Base-by-base conservation (phyloP, 2,888 invertebrate genomes). In the Conus canariensis region DNA sequence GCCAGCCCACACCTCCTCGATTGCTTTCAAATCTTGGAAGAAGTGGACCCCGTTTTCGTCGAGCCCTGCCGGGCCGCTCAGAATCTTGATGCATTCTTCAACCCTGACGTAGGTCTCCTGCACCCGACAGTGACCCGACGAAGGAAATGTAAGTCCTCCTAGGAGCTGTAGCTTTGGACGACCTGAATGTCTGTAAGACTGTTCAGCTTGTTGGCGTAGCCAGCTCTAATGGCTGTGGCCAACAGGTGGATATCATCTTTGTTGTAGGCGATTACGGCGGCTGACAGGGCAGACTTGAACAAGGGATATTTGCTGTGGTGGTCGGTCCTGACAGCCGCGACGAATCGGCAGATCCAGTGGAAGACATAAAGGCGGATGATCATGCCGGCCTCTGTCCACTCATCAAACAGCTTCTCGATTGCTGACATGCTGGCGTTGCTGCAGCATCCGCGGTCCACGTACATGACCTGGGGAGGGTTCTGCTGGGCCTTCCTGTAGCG, bases 401-500 rank as follows among this genome's bases (percentile, higher is more conserved):
- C 64, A 2, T 64, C 64, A 64, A 64, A 64, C 10, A 64, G 64
- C 64, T 64, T 64, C 64, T 64, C 64, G 16, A 7, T 64, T 0
- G 64, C 64, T 12, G 60, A 64, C 12, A 10, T 64, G 60, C 60
- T 64, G 16, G 64, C 16, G 4, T 10, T 16, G 16, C 92, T 91
- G 88, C 94, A 94, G 88, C 94, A 94, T 87, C 93, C 94, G 8
- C 92, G 74, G 90, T 94, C 94, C 10, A 93, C 93, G 87, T 94
- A 94, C 30, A 94, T 74, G 0, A 94, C 67, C n/a, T 85, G 14
- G 0, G 94, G 93, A 10, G 94, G 93, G 8, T 87, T 88, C 9
- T 90, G 90, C 45, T 86, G 88, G 88, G 92, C 94, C 64, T 58
- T 64, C n/a, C 16, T 7, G 90, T 93, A 93, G 22, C 93, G 85